phyloP scores from a whole-genome alignment of 2,888 invertebrate species.

The Euspilapteryx auroguttella region DNA sequence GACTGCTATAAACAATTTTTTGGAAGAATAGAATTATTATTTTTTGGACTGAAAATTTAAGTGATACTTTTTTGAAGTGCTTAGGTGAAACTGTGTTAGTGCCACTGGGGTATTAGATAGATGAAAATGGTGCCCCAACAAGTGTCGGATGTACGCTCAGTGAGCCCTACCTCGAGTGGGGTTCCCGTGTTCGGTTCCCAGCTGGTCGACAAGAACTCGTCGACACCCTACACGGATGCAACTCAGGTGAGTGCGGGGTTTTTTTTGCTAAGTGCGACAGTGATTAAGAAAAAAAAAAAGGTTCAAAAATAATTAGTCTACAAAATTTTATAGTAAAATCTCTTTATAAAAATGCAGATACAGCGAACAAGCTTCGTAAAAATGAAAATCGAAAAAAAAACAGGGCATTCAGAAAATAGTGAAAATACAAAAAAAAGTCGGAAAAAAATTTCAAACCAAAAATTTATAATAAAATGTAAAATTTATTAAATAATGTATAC shows the following conservation, averaged over 20 bases:
- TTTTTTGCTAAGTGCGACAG: too few species aligned
- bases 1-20: conserved; percentile 25
- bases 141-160: conserved; percentile 58
- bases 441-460: too few species aligned
- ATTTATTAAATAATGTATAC: too few species aligned
- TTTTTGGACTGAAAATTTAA: conserved; percentile 26
- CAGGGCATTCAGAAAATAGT: too few species aligned
- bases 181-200: conserved; percentile 86
- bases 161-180: conserved; percentile 65
- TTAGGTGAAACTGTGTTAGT: conserved; percentile 53
- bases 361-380: too few species aligned
- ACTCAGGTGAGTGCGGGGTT: conserved; percentile 89
- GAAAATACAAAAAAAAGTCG: too few species aligned
- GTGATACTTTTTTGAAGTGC: conserved; percentile 32
- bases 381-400: too few species aligned
- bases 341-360: too few species aligned
- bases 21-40: conserved; percentile 14
- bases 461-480: too few species aligned
- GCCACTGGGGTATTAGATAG: conserved; percentile 22
- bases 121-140: conserved; percentile 77
- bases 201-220: conserved; percentile 85
- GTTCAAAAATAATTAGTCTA: too few species aligned
- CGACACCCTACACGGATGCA: conserved; percentile 97
- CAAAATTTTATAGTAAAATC: too few species aligned
- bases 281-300: conserved; percentile 6